These are phyloP conservation scores for Scaptomyza pallida DNA, from an alignment of 1,140 invertebrate species.

Conservation along the genomic window DNA sequence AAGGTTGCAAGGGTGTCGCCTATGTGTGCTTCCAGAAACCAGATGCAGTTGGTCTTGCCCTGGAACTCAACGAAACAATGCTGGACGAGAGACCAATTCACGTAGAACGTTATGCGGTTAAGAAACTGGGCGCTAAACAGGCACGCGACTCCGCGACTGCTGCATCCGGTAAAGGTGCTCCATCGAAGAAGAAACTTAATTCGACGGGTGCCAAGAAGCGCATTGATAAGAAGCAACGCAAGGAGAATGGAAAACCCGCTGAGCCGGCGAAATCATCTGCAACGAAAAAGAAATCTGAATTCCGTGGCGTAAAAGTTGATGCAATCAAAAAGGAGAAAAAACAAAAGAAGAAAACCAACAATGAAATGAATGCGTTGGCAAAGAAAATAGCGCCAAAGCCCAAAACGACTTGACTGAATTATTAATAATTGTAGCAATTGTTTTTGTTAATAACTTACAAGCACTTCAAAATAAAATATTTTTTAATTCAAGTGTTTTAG, in stretches of 20 bases:
- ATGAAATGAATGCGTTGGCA: conserved; percentile 58
- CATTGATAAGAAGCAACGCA: conserved; percentile 53
- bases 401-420: conserved; percentile 32
- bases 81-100: conserved; percentile 79
- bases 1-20: conserved; percentile 80
- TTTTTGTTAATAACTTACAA: conserved; percentile 27
- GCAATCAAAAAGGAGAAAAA: conserved; percentile 71
- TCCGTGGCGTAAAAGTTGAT: conserved; percentile 71
- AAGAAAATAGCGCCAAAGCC: conserved; percentile 78
- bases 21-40: conserved; percentile 78
- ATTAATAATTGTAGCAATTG: conserved; percentile 4
- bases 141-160: conserved; percentile 52
- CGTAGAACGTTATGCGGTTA: conserved; percentile 72
- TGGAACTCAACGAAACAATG: conserved; percentile 74
- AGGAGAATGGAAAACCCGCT: conserved; percentile 42
- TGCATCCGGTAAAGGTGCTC: not conserved
- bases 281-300: conserved; percentile 73
- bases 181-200: conserved; percentile 52
- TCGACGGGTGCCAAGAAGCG: conserved; percentile 50
- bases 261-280: not conserved
- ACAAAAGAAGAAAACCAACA: conserved; percentile 62
- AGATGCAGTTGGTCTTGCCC: conserved; percentile 74
- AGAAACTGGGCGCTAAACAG: conserved; percentile 74
- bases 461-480: not conserved
- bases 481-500: not conserved